phyloP scores from a whole-genome alignment of 2,113 vertebrate genomes.

The Brachyistius frenatus region DNA sequence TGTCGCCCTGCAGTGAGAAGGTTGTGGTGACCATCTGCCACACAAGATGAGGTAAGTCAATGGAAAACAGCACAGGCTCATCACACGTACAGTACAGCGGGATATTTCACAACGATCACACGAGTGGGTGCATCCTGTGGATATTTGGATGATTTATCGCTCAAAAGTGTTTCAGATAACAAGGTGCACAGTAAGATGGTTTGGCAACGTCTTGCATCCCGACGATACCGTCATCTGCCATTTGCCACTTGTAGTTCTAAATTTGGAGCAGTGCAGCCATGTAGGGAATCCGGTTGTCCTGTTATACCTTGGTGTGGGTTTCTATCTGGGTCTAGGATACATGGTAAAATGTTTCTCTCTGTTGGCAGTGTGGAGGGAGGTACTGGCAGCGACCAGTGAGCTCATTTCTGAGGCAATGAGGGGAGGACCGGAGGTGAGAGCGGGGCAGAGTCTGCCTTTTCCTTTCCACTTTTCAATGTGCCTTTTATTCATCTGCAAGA shows the following conservation, averaged over 20 bases:
- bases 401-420: slow-evolving; percentile 54
- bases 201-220: slow-evolving; percentile 49
- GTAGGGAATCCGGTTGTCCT: slow-evolving; percentile 28
- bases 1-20: slow-evolving; percentile 46
- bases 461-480: slow-evolving; percentile 74
- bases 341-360: slow-evolving; percentile 45
- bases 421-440: slow-evolving; percentile 32
- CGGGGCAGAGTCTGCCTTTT: slow-evolving; percentile 43
- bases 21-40: slow-evolving; percentile 74
- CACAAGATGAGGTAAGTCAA: slow-evolving; percentile 30
- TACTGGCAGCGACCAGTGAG: slow-evolving; percentile 56
- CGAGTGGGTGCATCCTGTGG: slow-evolving; percentile 44
- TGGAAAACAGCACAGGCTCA: slow-evolving; percentile 32
- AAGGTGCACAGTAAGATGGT: slow-evolving; percentile 37
- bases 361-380: slow-evolving; percentile 43
- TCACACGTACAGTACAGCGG: slow-evolving; percentile 40
- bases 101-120: slow-evolving; percentile 48
- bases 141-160: slow-evolving; percentile 41
- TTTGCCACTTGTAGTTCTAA: slow-evolving; percentile 37
- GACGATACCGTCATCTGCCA: slow-evolving; percentile 33
- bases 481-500: slow-evolving; percentile 78
- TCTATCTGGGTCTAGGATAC: slow-evolving; percentile 17
- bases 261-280: slow-evolving; percentile 43
- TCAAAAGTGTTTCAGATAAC: slow-evolving; percentile 34
- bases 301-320: slow-evolving; percentile 16